Evolutionary conservation across 2,888 invertebrate species (phyloP).

Genomic region (Polymixis lichenea): DNA sequence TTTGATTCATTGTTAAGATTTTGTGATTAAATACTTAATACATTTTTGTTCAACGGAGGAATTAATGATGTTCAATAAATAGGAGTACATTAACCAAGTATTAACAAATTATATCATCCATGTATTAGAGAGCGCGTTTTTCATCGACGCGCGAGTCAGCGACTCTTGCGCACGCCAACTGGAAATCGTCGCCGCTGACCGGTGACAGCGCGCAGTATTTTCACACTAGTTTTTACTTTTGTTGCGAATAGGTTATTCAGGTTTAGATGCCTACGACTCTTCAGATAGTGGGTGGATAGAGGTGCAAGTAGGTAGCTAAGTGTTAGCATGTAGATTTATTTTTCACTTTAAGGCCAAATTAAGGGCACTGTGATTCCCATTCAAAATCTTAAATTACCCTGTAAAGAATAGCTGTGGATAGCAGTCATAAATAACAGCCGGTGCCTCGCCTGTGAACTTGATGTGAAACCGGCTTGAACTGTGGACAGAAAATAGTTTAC

Average conservation of each 20-base stretch:
- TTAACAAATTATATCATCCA: slow-evolving; percentile 68
- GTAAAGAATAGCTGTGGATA: neutral
- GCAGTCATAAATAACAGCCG: neutral
- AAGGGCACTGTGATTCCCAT: neutral
- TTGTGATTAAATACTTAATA: slow-evolving; percentile 2
- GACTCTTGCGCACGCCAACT: slow-evolving; percentile 78
- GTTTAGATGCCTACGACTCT: slow-evolving; percentile 14
- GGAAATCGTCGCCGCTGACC: slow-evolving; percentile 68
- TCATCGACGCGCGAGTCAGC: slow-evolving; percentile 70
- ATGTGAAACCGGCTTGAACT: neutral
- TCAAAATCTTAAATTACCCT: neutral
- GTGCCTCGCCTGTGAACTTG: neutral
- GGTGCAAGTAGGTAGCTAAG: neutral
- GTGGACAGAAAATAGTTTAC: neutral
- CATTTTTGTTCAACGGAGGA: neutral
- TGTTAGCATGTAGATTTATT: neutral
- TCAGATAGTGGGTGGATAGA: neutral
- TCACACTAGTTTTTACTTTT: slow-evolving; percentile 63
- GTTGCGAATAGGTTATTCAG: slow-evolving; percentile 39
- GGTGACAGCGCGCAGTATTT: slow-evolving; percentile 60
- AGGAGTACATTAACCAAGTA: slow-evolving; percentile 51
- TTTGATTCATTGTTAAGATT: slow-evolving; percentile 6
- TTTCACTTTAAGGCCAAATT: neutral
- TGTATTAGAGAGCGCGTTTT: slow-evolving; percentile 73
- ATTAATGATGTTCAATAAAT: slow-evolving; percentile 24